Evolutionary conservation across 1,140 invertebrate species (phyloP).

Genomic region (Drosophila kohkoa): DNA sequence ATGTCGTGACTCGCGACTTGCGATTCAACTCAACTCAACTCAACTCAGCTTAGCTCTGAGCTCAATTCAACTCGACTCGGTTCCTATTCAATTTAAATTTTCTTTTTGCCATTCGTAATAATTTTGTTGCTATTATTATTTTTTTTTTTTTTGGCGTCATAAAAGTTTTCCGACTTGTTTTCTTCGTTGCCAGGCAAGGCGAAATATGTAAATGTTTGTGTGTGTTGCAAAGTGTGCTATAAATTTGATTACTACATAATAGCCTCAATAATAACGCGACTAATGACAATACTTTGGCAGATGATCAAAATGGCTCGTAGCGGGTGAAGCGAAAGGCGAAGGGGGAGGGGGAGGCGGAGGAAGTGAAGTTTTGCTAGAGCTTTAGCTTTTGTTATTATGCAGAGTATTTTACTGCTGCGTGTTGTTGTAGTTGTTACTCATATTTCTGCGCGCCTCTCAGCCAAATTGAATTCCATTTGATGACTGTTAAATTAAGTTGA

Average conservation of each 20-base stretch:
- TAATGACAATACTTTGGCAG: slow-evolving; percentile 64
- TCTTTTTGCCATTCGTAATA: slow-evolving; percentile 36
- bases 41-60: too few relatives aligned
- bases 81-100: slow-evolving; percentile 75
- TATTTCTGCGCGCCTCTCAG: slow-evolving; percentile 55
- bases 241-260: slow-evolving; percentile 81
- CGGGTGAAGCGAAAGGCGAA: not conserved
- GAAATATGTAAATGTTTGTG: slow-evolving; percentile 28
- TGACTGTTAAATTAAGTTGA: slow-evolving; percentile 76
- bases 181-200: slow-evolving; percentile 39
- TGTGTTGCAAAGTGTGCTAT: slow-evolving; percentile 55
- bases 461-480: slow-evolving; percentile 76
- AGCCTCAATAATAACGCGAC: slow-evolving; percentile 75
- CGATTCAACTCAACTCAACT: not conserved
- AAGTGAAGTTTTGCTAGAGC: too few relatives aligned
- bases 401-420: too few relatives aligned
- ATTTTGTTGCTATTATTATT: slow-evolving; percentile 38
- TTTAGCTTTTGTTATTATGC: too few relatives aligned
- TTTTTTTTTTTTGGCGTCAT: slow-evolving; percentile 61
- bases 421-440: slow-evolving; percentile 7
- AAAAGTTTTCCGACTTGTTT: slow-evolving; percentile 68
- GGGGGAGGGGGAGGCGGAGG: not conserved
- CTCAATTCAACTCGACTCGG: not conserved
- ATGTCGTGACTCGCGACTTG: slow-evolving; percentile 12
- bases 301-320: slow-evolving; percentile 1